Conservation (phyloP, 2,797 vertebrate species). For the Glyptemys insculpta region DNA sequence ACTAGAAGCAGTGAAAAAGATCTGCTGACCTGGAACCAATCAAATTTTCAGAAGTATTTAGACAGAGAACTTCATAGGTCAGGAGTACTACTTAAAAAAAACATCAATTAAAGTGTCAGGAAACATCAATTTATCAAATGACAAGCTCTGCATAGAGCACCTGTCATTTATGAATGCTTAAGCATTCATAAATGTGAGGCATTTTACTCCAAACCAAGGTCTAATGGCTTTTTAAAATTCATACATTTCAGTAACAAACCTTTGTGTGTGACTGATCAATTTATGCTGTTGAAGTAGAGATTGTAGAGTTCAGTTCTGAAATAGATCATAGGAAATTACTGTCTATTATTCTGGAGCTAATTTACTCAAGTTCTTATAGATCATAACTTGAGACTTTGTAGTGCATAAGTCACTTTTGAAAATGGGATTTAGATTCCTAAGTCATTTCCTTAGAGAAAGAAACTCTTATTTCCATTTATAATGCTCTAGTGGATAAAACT, state of each 20-base stretch:
- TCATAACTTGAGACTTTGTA: neutral
- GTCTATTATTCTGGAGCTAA: conserved; percentile 56
- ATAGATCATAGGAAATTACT: conserved; percentile 48
- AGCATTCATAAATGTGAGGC: conserved; percentile 5
- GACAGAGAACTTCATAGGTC: neutral
- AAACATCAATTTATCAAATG: conserved; percentile 52
- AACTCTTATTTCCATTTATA: neutral
- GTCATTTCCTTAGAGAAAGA: neutral
- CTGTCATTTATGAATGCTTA: neutral
- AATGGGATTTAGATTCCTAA: neutral
- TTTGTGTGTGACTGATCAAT: conserved; percentile 22
- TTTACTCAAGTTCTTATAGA: conserved; percentile 24
- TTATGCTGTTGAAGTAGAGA: neutral
- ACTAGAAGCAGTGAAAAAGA: neutral
- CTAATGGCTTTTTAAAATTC: conserved; percentile 25
- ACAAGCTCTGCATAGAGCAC: neutral
- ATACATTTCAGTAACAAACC: conserved; percentile 33
- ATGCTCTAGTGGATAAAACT: neutral
- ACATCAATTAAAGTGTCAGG: conserved; percentile 48
- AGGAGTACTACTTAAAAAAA: conserved; percentile 23
- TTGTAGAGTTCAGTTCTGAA: conserved; percentile 30
- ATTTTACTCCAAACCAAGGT: neutral
- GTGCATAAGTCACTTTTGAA: neutral
- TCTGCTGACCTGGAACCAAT: conserved; percentile 53
- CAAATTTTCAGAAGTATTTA: conserved; percentile 8